Evolutionary conservation across 2,113 vertebrate genomes (phyloP), one percentile per base, ranked within the genome.

Genomic region (Piliocolobus tephrosceles): DNA sequence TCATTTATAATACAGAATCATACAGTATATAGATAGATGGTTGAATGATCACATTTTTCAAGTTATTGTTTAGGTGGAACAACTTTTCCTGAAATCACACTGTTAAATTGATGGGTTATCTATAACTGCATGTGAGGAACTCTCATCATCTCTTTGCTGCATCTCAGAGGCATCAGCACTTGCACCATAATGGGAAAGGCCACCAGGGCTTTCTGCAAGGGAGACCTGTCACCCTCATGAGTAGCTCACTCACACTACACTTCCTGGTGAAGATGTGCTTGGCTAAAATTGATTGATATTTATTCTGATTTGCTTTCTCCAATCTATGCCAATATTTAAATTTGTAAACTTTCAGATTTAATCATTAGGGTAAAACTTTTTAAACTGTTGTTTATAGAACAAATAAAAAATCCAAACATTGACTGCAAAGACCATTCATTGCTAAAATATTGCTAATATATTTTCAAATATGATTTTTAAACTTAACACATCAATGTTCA

Each of bases 381-480:
- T 61, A 0, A 61, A 30, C 5, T 61, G 25, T 27, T 61, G 58
- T 61, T 27, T 30, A 61, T 61, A 3, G 35, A 68, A 35, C 12
- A 68, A 68, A 68, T 0, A 68, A 35, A 68, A 68, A 1, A 68
- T 70, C 32, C 35, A 70, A 70, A 70, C 17, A 35, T 70, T n/a
- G 35, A n/a, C 3, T 1, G 1, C 18, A 17, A 35, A 20, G 68
- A n/a, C 17, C 35, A 3, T n/a, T n/a, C n/a, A n/a, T n/a, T n/a
- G n/a, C n/a, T n/a, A n/a, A n/a, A n/a, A n/a, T 70, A 18, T 70
- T n/a, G 32, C 66, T 32, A 0, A 16, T 32, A n/a, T 18, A 20
- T 70, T 70, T 18, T 8, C n/a, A 70, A 70, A 8, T 70, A 70
- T 9, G 35, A n/a, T 35, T 68, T 68, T 68, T 35, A 35, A 35